Conservation (phyloP, 2,113 vertebrate species). For the Galeopterus variegatus region DNA sequence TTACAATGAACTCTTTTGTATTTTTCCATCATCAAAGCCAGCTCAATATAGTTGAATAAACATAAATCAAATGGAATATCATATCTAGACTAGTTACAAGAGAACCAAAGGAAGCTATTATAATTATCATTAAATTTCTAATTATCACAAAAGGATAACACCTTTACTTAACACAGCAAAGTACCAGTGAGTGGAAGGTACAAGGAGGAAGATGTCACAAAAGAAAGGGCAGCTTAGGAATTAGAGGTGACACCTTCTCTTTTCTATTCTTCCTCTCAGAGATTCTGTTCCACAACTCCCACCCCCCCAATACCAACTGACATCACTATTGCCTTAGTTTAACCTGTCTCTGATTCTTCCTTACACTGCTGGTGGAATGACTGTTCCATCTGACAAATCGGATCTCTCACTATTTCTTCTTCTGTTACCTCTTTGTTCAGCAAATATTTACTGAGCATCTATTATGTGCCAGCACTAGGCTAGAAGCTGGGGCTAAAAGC, state of each 20-base stretch:
- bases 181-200: neutral
- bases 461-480: neutral
- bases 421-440: neutral
- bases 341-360: neutral
- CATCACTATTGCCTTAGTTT: neutral
- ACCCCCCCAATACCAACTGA: fast-evolving
- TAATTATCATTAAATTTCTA: conserved; percentile 70
- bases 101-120: conserved; percentile 44
- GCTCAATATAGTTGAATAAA: conserved; percentile 55
- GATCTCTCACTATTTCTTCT: neutral
- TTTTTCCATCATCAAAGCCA: conserved; percentile 63
- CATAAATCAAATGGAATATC: conserved; percentile 30
- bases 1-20: conserved; percentile 65
- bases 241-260: neutral
- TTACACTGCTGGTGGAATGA: neutral
- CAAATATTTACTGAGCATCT: neutral
- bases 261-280: neutral
- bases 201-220: neutral
- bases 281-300: neutral
- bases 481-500: neutral
- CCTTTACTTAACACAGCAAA: conserved; percentile 5
- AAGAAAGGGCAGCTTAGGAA: neutral
- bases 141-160: neutral
- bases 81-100: conserved; percentile 48
- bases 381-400: neutral